Evolutionary conservation across 1,140 invertebrate genomes (phyloP), one percentile per base, ranked within the genome.

Genomic region (Idris sp.): DNA sequence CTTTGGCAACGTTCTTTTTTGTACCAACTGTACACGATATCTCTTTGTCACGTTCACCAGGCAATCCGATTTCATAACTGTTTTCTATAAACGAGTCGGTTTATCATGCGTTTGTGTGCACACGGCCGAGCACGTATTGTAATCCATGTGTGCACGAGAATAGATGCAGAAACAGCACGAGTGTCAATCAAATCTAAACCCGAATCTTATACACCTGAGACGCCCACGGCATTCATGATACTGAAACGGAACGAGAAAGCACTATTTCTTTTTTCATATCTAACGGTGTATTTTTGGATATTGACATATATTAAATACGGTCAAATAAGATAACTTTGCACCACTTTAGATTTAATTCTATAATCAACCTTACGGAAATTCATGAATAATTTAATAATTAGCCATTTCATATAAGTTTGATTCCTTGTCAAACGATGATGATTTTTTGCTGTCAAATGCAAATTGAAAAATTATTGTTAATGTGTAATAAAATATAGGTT

Each of bases 81-180:
- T 83, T 84, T 85, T 83, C 77, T 80, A 80, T 81, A 82, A 83
- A 85, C 79, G 78, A 72, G 72, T 76, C 67, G 59, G 51, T 77
- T 76, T 62, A 58, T 62, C 53, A 49, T 62, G 43, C 40, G 22
- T 30, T 8, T 51, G 28, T 15, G 16, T 38, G 15, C 11, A 44
- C 36, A 14, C 14, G 44, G 33, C 15, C 13, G 5, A 6, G 28
- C 19, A 19, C 26, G 36, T 44, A 61, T 40, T 48, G 22, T 46
- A 22, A 49, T 46, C 28, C 11, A 4, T 15, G 9, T n/a, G 16
- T 5, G 22, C 28, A 6, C 2, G 30, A 41, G 16, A 11, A 56
- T 31, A 33, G 35, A 65, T 56, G 16, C 41, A 65, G 49, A 65
- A 75, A 74, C 16, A 62, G 53, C 58, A 68, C 40, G 22, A 48